phyloP scores from a whole-genome alignment of 2,797 vertebrate species.

The Chromobotia macracanthus region DNA sequence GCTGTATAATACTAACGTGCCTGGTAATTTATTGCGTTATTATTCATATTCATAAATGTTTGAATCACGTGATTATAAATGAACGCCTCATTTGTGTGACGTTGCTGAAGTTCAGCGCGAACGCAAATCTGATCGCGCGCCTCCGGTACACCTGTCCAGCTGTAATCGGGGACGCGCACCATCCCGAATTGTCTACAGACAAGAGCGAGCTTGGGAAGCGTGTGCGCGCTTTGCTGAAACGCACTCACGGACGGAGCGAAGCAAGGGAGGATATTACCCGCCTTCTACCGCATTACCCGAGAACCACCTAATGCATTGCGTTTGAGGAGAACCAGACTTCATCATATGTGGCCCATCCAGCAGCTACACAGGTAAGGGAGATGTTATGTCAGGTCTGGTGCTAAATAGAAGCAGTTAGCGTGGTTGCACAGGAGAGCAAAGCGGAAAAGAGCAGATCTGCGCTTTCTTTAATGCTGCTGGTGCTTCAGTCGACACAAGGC shows the following conservation, averaged over 20 bases:
- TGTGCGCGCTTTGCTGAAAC: conserved; percentile 50
- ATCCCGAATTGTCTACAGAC: conserved; percentile 14
- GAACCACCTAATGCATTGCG: conserved; percentile 50
- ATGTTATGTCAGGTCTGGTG: conserved; percentile 23
- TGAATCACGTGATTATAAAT: background rate
- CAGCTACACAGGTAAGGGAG: conserved; percentile 68
- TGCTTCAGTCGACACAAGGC: conserved; percentile 29
- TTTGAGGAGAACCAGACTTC: conserved; percentile 51
- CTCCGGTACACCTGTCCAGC: conserved; percentile 55
- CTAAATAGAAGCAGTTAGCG: conserved; percentile 24
- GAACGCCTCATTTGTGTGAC: background rate
- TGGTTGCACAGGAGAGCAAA: conserved; percentile 5
- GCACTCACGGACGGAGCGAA: conserved; percentile 28
- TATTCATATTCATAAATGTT: background rate
- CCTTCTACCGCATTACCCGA: conserved; percentile 57
- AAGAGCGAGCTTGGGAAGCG: conserved; percentile 52
- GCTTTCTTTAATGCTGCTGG: conserved; percentile 24
- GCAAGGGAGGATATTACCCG: conserved; percentile 45
- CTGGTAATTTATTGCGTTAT: background rate
- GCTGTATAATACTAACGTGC: background rate
- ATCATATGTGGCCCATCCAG: conserved; percentile 10
- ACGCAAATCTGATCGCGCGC: conserved; percentile 23
- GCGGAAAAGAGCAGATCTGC: conserved; percentile 19
- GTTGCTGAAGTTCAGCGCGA: background rate
- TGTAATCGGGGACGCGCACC: conserved; percentile 38